Evolutionary conservation across 2,797 vertebrate genomes (phyloP), one percentile per base, ranked within the genome.

Genomic region (Chaetodon trifasciatus): DNA sequence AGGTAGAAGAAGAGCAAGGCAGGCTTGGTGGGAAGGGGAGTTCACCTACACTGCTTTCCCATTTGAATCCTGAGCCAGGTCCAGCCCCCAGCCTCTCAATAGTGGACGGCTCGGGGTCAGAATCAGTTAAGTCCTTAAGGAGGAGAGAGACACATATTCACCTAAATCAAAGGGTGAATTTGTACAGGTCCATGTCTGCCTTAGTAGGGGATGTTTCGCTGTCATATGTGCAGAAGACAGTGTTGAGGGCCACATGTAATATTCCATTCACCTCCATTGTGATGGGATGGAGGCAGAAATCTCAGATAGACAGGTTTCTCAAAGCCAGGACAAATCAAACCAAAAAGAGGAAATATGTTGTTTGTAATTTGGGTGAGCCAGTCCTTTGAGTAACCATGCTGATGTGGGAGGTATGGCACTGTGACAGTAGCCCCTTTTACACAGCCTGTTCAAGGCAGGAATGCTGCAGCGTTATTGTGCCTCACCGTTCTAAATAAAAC

Each of bases 41-140:
- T 93, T 94, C 93, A 55, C 96, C 97, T 90, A 97, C 97, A 37
- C 97, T 97, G 28, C 96, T 97, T 78, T 98, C 97, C 98, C 98
- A 99, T 93, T 98, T 98, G 96, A 98, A 98, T 76, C 96, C 96
- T 78, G 97, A 96, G 90, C 96, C 96, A 47, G 97, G 96, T 95
- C 96, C 97, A 69, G 96, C 94, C 94, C 97, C 97, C 93, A 98
- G 95, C 84, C 97, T 97, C 95, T 98, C 98, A 92, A 97, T 94
- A 84, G 97, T 97, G 90, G 97, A 98, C 21, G 98, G 97, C 92
- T 99, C 98, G 19, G 97, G 98, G 94, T 98, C 98, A 79, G 98
- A 98, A 94, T 98, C 96, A 90, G 97, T 97, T 93, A 97, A 95
- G 89, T 98, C 98, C 98, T 99, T 88, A 86, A 94, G 89, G 89